Evolutionary conservation across 35 echinoderm and acorn worm species (phyloP), one percentile per base, ranked within the genome.

Genomic region (Anneissia japonica): DNA sequence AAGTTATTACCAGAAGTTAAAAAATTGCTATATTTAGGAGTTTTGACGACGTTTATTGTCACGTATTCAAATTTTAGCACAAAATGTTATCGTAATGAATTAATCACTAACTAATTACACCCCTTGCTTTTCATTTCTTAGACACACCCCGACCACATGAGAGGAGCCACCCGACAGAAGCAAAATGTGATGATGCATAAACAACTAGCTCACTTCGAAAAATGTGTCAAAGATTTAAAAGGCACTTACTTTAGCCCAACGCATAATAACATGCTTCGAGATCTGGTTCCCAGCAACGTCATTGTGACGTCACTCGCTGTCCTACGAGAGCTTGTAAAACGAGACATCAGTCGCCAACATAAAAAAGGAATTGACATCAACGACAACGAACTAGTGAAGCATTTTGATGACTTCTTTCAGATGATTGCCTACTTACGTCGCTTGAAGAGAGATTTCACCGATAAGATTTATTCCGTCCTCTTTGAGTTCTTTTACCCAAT

Each of bases 401-500:
- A 81, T 81, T 81, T 81, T 40, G 38, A 81, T n/a, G 79, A 36
- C 79, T 81, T 81, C 30, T 81, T 81, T 39, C 35, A 81, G 35
- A 39, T 17, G 23, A 81, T 81, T 38, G 79, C 35, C 3, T 0
- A 38, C 79, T 26, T 81, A 37, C 35, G 37, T 16, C 35, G 38
- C 35, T 23, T 81, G 12, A 81, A 81, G 36, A 23, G 35, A 17
- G n/a, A 81, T 26, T 81, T 38, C 28, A 39, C 35, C 37, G 79
- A 81, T 6, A 37, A 39, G 79, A 81, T 81, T 39, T 81, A 81
- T 26, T 81, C 79, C 21, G 79, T 81, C 2, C 23, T 81, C 4
- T 40, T 38, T 39, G 79, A 81, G 23, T 81, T 81, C 38, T 81
- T 81, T 30, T 81, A 81, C 26, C 35, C 35, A 36, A 3, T 39